Evolutionary conservation across 2,888 invertebrate species (phyloP).

Genomic region (Hemistola chrysoprasaria): DNA sequence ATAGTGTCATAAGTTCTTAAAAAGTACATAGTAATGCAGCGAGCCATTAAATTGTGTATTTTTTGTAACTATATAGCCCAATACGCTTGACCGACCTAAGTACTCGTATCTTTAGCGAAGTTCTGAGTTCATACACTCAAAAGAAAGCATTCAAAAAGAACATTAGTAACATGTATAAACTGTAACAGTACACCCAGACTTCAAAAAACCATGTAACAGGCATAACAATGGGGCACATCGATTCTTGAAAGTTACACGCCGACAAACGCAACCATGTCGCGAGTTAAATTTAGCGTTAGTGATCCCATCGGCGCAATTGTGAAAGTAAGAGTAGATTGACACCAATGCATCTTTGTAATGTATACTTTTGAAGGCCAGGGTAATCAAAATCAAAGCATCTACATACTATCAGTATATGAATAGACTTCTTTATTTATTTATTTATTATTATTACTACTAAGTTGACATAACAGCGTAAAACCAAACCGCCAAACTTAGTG

Average conservation of each 20-base stretch:
- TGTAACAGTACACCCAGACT: conserved; percentile 64
- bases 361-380: conserved; percentile 13
- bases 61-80: too few relatives aligned
- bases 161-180: conserved; percentile 53
- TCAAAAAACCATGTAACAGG: conserved; percentile 49
- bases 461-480: too few relatives aligned
- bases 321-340: conserved; percentile 58
- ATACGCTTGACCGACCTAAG: too few relatives aligned
- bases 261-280: conserved; percentile 42
- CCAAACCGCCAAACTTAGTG: too few relatives aligned
- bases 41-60: too few relatives aligned
- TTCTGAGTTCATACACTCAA: neutral
- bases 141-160: conserved; percentile 46
- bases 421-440: too few relatives aligned
- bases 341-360: conserved; percentile 27
- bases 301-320: conserved; percentile 59
- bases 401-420: too few relatives aligned
- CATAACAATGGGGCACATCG: conserved; percentile 73
- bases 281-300: conserved; percentile 79
- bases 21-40: too few relatives aligned
- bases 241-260: conserved; percentile 63
- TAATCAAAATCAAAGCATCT: too few relatives aligned
- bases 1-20: too few relatives aligned
- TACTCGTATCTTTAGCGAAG: too few relatives aligned
- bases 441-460: too few relatives aligned